Conservation (phyloP, 2,888 invertebrate species). For the Toxonevra muliebris region DNA sequence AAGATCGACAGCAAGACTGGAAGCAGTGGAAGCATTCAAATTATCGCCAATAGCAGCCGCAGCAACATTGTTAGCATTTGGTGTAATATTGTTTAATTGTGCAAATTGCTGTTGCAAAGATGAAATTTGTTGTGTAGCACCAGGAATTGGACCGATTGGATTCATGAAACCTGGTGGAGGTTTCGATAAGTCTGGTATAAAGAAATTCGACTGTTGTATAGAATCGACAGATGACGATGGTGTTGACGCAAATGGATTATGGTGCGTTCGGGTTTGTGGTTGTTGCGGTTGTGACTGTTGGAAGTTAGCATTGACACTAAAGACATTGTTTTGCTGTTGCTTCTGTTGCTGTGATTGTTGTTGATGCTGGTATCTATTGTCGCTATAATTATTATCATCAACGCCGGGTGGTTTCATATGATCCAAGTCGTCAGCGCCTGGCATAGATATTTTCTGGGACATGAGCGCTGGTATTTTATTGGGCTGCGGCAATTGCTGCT, state of each 20-base stretch:
- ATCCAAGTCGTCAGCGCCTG: constrained; percentile 44
- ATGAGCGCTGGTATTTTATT: constrained; percentile 57
- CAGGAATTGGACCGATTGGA: constrained; percentile 37
- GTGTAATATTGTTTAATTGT: constrained; percentile 33
- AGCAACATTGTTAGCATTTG: constrained; percentile 37
- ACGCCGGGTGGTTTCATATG: constrained; percentile 45
- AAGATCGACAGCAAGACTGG: constrained; percentile 43
- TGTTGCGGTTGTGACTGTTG: constrained; percentile 36
- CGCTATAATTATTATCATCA: constrained; percentile 65
- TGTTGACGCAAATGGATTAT: constrained; percentile 29
- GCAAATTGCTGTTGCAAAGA: constrained; percentile 41
- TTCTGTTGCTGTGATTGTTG: constrained; percentile 40
- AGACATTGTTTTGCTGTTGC: constrained; percentile 35
- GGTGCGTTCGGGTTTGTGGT: constrained; percentile 30
- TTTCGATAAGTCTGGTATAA: constrained; percentile 83
- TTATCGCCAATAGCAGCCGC: constrained; percentile 9
- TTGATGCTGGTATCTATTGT: constrained; percentile 58
- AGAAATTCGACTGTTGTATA: constrained; percentile 66
- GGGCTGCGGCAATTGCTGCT: constrained; percentile 37
- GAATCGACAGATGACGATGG: constrained; percentile 49
- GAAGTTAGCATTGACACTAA: constrained; percentile 37
- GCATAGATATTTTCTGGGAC: constrained; percentile 64
- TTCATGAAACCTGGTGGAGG: constrained; percentile 83
- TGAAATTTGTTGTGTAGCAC: constrained; percentile 34
- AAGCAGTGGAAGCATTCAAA: constrained; percentile 1